Conservation (phyloP, 1,140 invertebrate genomes). For the Sycobia sp. region DNA sequence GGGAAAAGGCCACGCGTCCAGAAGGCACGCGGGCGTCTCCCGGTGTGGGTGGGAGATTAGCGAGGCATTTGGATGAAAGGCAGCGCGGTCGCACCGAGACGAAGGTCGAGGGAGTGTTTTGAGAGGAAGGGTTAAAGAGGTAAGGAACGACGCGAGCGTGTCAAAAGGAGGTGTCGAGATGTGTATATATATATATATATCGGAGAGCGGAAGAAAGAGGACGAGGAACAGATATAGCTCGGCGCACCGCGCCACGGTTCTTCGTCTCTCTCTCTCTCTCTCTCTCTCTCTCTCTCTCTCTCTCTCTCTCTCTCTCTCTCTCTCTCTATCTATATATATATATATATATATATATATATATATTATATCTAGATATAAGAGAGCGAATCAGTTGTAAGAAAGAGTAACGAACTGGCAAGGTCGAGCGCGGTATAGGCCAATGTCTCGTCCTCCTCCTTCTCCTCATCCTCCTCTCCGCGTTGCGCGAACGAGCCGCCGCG, state of each 20-base stretch:
- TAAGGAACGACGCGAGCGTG: slow-evolving; percentile 1
- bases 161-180: slow-evolving; percentile 14
- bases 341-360: too few relatives aligned
- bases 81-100: not conserved
- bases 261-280: too few relatives aligned
- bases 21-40: slow-evolving; percentile 17
- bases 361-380: too few relatives aligned
- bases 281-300: too few relatives aligned
- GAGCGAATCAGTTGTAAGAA: slow-evolving; percentile 43
- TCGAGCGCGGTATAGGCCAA: slow-evolving; percentile 61
- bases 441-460: slow-evolving; percentile 56
- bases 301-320: too few relatives aligned
- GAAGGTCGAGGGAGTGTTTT: not conserved
- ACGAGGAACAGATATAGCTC: slow-evolving; percentile 37
- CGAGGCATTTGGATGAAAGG: slow-evolving; percentile 1
- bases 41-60: too few relatives aligned
- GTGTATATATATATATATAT: too few relatives aligned
- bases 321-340: too few relatives aligned
- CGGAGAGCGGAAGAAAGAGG: slow-evolving; percentile 20
- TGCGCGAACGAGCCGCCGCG: slow-evolving; percentile 35
- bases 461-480: too few relatives aligned
- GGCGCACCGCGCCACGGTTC: too few relatives aligned
- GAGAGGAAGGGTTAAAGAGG: not conserved
- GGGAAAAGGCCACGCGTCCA: not conserved
- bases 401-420: slow-evolving; percentile 63